Base-by-base conservation (phyloP, 2,797 vertebrate genomes). In the Pyrocephalus nanus region DNA sequence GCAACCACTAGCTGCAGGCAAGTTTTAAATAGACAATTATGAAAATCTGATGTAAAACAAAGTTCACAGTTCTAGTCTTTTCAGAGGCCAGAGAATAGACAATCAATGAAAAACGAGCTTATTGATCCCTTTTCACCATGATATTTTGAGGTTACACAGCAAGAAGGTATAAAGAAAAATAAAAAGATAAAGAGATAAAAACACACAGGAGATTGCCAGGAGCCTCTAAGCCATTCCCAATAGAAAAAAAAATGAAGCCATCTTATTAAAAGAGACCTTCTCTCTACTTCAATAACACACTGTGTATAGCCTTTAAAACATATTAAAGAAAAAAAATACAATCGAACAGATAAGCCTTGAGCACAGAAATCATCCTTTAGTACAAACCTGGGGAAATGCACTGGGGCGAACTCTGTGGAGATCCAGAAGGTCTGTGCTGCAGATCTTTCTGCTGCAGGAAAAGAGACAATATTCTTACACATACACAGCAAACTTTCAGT, bases 21-120 rank as follows among this genome's bases (percentile, higher is more conserved):
- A 96, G 92, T 86, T 96, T 95, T 97, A 66, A 83, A 92, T 65
- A 97, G 96, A 97, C 94, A 97, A 97, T 97, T 97, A 97, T 96
- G 96, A 88, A 95, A 96, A 97, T 95, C 75, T 90, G 96, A 97
- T 85, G 90, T 93, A 90, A 96, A 93, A 92, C 88, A 94, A 95
- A 94, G 96, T 96, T 97, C 96, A 96, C 97, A 96, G 97, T 86
- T 97, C 96, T 95, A 34, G 88, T 92, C 95, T 93, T 93, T 95
- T 97, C 93, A 81, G 97, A 94, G 86, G 53, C 92, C 95, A 88
- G 96, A 94, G 95, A 96, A 96, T 60, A 96, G 96, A 92, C 91
- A 92, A 98, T 98, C 96, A 62, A 97, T 97, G 90, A 82, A 86
- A 95, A 97, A 90, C 73, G 66, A 88, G 88, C 92, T 67, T 97